phyloP scores from a whole-genome alignment of 2,113 vertebrate species.

The Hyla sarda region DNA sequence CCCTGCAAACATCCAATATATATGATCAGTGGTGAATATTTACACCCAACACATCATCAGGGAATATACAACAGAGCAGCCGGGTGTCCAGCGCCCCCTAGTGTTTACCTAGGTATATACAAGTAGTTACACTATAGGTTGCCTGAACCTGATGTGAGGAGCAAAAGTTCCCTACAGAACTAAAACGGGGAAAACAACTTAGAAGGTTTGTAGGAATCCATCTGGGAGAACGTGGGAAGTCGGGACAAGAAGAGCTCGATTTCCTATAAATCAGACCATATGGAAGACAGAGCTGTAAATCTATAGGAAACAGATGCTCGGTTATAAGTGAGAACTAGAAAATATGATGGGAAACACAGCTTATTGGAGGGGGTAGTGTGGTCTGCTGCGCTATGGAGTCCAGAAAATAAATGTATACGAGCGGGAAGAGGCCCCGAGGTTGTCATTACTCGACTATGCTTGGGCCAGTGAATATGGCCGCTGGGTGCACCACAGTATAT shows the following conservation, averaged over 20 bases:
- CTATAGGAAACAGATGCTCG: not conserved
- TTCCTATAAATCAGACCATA: not conserved
- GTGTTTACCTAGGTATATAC: not conserved
- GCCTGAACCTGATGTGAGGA: not conserved
- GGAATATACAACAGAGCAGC: not conserved
- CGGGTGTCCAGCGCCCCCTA: not conserved
- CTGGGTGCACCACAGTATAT: too few species aligned
- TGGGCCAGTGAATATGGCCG: too few species aligned
- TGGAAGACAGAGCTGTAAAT: not conserved
- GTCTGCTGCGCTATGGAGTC: too few species aligned
- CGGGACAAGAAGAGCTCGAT: not conserved
- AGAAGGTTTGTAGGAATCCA: not conserved
- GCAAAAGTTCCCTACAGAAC: not conserved
- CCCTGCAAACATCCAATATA: conserved; percentile 74
- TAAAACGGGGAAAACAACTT: not conserved
- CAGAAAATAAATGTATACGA: too few species aligned
- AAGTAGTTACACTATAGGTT: too few species aligned
- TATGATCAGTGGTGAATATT: too few species aligned
- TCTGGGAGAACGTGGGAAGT: not conserved
- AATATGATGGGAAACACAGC: too few species aligned
- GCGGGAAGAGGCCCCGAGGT: too few species aligned
- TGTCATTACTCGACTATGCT: too few species aligned
- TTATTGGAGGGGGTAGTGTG: too few species aligned
- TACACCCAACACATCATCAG: too few species aligned
- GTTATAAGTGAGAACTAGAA: not conserved